Base-by-base conservation (phyloP, 2,888 invertebrate species). In the Allygus modestus region DNA sequence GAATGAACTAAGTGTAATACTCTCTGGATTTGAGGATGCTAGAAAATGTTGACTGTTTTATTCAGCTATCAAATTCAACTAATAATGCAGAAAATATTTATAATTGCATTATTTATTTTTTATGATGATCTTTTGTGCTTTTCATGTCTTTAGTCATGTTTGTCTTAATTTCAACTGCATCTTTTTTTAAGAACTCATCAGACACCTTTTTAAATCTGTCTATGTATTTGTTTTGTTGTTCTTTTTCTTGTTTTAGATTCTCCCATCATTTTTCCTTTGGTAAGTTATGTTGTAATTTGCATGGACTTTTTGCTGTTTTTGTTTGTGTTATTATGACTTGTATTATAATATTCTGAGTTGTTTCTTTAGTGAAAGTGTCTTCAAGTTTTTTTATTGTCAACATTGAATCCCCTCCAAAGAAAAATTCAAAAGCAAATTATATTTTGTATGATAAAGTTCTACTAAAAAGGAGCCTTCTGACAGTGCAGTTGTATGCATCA, bases 201-300 rank as follows among this genome's bases (percentile, higher is more conserved):
- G 26, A 26, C 26, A 26, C 26, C 17, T 77, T 28, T 58, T 54
- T 15, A 28, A 28, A 51, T 79, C 54, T 58, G 7, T 79, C 51
- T 54, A 58, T 79, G 79, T 37, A 33, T 58, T 79, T 58, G 54
- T 79, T 79, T 73, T 73, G 37, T 73, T 79, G 54, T 58, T 46
- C 1, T 46, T 58, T 77, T 79, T 58, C 20, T 58, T 79, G 54
- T 54, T 79, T 79, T 79, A 58, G 58, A 58, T 58, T 33, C 17
- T 12, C 20, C 20, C 58, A 33, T 33, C 79, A 37, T 12, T 33
- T 77, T 33, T 46, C 43, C 46, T 28, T 79, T 31, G 79, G 79
- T 79, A 58, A 79, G 79, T 79, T 33, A 33, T 79, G 79, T 58
- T 54, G 79, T 54, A 79, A 33, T 79, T 79, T 79, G 79, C 79